Percentiles rank a stretch among this genome's conserved stretches.
Conservation (phyloP, 2,113 vertebrate genomes). For the Pelvicachromis taeniatus region DNA sequence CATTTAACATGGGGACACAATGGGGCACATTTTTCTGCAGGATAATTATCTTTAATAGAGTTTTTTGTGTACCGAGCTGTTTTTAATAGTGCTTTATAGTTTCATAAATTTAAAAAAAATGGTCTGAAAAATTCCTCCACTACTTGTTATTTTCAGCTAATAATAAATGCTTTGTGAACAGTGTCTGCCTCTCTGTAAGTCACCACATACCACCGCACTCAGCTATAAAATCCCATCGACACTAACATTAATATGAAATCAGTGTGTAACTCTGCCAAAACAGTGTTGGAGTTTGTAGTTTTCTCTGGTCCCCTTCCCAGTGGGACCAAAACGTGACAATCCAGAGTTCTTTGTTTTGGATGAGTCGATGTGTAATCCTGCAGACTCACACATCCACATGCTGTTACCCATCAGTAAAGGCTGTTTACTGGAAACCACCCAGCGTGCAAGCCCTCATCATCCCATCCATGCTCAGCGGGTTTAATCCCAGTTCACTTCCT, state of each 20-base stretch:
- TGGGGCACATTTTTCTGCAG: background rate
- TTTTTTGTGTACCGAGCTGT: background rate
- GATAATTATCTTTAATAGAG: background rate
- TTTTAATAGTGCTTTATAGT: background rate
- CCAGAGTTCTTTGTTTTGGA: background rate
- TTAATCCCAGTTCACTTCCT: background rate
- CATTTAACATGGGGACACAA: background rate
- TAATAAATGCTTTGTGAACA: background rate
- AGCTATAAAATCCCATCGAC: background rate
- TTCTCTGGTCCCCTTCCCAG: background rate
- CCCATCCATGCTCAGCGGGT: background rate
- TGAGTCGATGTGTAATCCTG: fast-evolving
- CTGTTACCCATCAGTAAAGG: too few species aligned
- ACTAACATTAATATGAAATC: background rate
- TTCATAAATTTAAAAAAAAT: fast-evolving
- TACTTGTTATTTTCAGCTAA: background rate
- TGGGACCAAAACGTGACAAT: background rate
- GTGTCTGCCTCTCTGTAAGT: background rate
- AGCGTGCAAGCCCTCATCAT: background rate
- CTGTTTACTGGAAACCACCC: background rate
- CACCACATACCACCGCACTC: background rate
- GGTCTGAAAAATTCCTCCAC: background rate
- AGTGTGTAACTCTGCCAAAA: background rate
- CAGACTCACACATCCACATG: background rate
- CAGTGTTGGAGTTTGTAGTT: fast-evolving